Evolutionary conservation across 1,140 invertebrate genomes (phyloP), one percentile per base, ranked within the genome.

Genomic region (Papilio xuthus): DNA sequence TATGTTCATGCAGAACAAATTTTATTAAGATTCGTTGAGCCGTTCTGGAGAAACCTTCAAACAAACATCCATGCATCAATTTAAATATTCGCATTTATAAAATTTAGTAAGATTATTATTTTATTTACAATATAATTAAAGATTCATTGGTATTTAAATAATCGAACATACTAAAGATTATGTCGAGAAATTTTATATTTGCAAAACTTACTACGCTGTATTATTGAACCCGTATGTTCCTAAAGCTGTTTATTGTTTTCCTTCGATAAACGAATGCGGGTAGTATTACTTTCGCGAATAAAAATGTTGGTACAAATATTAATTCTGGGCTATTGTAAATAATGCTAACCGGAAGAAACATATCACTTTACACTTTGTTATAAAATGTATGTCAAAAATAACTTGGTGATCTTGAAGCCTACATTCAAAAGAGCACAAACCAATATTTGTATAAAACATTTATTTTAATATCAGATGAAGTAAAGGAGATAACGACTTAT

Each of bases 401-500:
- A 63, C 3, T 28, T 9, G 2, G 4, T 28, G 23, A 60, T 60
- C 10, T 26, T 53, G 18, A n/a, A 63, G 12, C 7, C 26, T 63
- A 28, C 2, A 63, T 28, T 15, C 12, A 63, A 63, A 63, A 4
- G 26, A 63, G 60, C 26, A 63, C 60, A 63, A 28, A 63, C 26
- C 26, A 63, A 63, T 63, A 63, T 63, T 63, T 63, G 26, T 32
- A 63, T 15, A 72, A 37, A 37, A 73, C 69, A 42, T 60, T 77
- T 42, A 26, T 84, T 84, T n/a, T 78, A 60, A 1, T 60, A 26
- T 60, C 9, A 20, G 53, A 60, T 60, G 53, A 60, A 63, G 28
- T 15, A 7, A 28, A 26, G 28, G 60, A 1, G 23, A 63, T 63
- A 63, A 63, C 23, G 53, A 23, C 20, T 37, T 37, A 32, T 32